Evolutionary conservation across 2,113 vertebrate species (phyloP), one percentile per base, ranked within the genome.

Genomic region (Orthochromis indermauri): DNA sequence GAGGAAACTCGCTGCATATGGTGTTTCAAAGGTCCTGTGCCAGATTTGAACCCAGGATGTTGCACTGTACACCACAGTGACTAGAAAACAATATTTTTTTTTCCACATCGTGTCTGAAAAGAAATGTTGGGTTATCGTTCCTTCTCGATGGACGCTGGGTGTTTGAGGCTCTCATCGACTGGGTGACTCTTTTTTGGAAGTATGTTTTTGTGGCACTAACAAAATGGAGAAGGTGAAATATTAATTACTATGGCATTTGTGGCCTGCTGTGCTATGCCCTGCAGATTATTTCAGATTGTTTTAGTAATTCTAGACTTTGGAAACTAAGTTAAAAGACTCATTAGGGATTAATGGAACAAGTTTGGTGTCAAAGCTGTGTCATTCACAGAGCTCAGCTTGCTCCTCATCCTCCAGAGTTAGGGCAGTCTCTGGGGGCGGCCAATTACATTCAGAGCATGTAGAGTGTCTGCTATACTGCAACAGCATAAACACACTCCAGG

Each of bases 1-100:
- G 53, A 86, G 81, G 80, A 90, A 90, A 47, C 17, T 40, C 4
- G 10, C 45, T 49, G 31, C 4, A 55, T 84, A 10, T n/a, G 21
- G 80, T 8, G 42, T 31, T 66, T 53, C 86, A 90, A 90, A 90
- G 88, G 90, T 90, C 87, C 7, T 6, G 54, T 53, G 40, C 55
- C 83, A 84, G 80, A 86, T 83, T 40, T 88, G 54, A 86, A 54
- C 42, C n/a, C 89, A 86, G 89, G 90, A 92, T 80, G 91, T 84
- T 82, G 55, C 51, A 53, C 31, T 17, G 51, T 8, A 5, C 21
- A 73, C 14, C 87, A n/a, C 63, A 83, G 26, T 55, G 8, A 8
- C 28, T 10, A 9, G 24, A 68, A 84, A 83, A 89, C 45, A 49
- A 17, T 13, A 14, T 49, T 28, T 85, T 53, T 31, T 24, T 81